Conservation (phyloP, 1,140 invertebrate genomes). For the Cryptotermes secundus region DNA sequence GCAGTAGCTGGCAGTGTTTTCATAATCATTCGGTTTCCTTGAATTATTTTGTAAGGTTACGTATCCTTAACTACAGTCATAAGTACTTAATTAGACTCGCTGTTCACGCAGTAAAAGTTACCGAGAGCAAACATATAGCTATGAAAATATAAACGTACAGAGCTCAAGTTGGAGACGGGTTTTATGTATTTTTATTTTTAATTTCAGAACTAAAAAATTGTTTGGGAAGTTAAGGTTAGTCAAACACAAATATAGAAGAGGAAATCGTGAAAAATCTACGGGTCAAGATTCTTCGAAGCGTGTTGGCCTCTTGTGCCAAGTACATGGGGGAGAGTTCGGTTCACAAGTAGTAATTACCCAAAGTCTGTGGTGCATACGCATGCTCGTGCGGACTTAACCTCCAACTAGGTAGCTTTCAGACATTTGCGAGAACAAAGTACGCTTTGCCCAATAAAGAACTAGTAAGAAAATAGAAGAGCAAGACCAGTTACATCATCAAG, state of each 20-base stretch:
- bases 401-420: not conserved
- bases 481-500: not conserved
- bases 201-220: not conserved
- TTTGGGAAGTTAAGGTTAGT: conserved; percentile 1
- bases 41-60: not conserved
- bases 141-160: not conserved
- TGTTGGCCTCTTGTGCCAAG: not conserved
- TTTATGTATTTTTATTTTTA: conserved; percentile 4
- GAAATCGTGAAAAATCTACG: conserved; percentile 16
- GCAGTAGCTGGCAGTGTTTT: too few relatives aligned
- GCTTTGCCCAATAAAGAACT: not conserved
- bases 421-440: not conserved
- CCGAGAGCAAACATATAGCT: not conserved
- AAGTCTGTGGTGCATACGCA: not conserved
- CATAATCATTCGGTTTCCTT: not conserved
- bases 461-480: not conserved
- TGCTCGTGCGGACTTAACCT: not conserved
- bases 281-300: conserved; percentile 10
- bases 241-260: not conserved
- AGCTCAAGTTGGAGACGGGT: not conserved
- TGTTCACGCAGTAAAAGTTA: conserved; percentile 1
- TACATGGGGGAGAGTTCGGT: not conserved
- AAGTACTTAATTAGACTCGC: conserved; percentile 14
- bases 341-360: not conserved
- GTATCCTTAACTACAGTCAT: not conserved